A percentile compares a stretch with the other conserved stretches of the same genome.
Evolutionary conservation across 2,888 invertebrate genomes (phyloP).

Genomic region (Saturnia pavonia): DNA sequence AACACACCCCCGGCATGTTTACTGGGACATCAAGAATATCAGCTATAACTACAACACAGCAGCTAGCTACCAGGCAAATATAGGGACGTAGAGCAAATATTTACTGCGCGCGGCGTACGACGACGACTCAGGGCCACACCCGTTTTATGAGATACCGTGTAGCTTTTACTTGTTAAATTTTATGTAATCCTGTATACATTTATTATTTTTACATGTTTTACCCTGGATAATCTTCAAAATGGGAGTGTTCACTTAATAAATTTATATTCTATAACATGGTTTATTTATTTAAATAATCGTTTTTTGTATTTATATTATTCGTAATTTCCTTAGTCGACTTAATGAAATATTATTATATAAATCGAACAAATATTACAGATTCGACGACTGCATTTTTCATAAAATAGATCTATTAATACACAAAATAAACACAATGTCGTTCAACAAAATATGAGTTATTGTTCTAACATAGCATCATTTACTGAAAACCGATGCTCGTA

Average conservation of each 20-base stretch:
- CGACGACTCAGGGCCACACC: constrained; percentile 24
- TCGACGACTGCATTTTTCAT: background rate
- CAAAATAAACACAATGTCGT: background rate
- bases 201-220: background rate
- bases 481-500: constrained; percentile 10
- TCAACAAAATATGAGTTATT: background rate
- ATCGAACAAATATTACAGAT: no score
- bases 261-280: no score
- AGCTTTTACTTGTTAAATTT: constrained; percentile 46
- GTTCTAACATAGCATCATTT: constrained; percentile 1
- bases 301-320: no score
- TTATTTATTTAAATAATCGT: no score
- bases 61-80: constrained; percentile 59
- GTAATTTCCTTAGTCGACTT: no score
- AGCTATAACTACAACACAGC: constrained; percentile 37
- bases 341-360: no score
- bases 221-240: background rate
- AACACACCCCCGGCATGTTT: constrained; percentile 19
- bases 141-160: constrained; percentile 46
- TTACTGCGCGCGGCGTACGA: constrained; percentile 40
- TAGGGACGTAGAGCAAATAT: constrained; percentile 60
- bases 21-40: constrained; percentile 52
- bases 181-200: constrained; percentile 54
- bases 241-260: no score
- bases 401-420: background rate